Evolutionary conservation across 2,888 invertebrate species (phyloP).

Genomic region (Gymnosoma rotundatum): DNA sequence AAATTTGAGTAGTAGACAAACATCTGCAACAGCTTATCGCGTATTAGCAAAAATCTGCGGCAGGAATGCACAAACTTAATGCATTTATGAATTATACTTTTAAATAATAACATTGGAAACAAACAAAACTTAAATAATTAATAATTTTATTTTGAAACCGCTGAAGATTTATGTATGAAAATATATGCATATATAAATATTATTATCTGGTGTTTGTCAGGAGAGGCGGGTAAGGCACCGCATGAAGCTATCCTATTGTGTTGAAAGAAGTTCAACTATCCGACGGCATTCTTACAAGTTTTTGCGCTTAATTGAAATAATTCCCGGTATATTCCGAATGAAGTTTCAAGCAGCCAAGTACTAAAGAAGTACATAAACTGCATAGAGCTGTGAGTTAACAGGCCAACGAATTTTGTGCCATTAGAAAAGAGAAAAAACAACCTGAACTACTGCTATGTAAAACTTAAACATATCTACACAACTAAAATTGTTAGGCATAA

Average conservation of each 20-base stretch:
- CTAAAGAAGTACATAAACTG: constrained; percentile 4
- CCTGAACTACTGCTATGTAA: not conserved
- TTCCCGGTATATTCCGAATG: not conserved
- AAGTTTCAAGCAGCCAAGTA: not conserved
- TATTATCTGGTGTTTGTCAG: no score
- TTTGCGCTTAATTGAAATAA: not conserved
- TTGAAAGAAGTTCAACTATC: not conserved
- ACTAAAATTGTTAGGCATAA: not conserved
- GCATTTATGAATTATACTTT: no score
- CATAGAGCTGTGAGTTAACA: constrained; percentile 7
- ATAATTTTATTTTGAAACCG: no score
- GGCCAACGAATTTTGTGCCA: constrained; percentile 11
- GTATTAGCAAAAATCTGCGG: no score
- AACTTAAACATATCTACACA: not conserved
- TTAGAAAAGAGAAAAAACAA: not conserved
- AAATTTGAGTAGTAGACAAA: no score
- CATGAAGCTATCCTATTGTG: not conserved
- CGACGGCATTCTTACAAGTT: constrained; percentile 3
- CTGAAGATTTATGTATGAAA: no score
- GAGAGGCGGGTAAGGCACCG: no score
- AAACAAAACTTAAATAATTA: no score
- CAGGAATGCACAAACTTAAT: no score
- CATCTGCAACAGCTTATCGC: no score
- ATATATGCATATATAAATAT: no score
- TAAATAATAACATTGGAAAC: no score